These are phyloP conservation scores for Cuculus canorus DNA, from an alignment of 2,797 vertebrate species.

Conservation along the genomic window DNA sequence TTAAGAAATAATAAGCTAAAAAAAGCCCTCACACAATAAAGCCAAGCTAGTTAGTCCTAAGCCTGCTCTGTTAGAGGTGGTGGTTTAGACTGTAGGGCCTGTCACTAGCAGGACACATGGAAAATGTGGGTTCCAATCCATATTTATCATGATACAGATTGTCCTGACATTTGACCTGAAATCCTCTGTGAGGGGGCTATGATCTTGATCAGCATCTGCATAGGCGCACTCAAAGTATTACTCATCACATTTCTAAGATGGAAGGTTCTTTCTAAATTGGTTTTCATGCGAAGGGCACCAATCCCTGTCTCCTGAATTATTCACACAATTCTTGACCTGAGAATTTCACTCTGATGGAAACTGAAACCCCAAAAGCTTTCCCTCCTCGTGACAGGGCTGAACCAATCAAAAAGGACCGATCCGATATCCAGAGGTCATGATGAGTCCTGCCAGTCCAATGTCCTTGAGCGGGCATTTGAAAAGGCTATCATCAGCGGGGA, in stretches of 20 bases:
- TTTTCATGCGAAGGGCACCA: neutral
- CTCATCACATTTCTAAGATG: neutral
- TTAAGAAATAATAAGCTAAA: conserved; percentile 8
- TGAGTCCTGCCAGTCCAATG: conserved; percentile 2
- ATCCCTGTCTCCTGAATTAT: conserved; percentile 35
- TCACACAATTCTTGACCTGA: conserved; percentile 47
- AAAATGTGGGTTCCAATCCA: neutral
- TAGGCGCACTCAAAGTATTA: neutral
- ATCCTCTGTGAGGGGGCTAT: neutral
- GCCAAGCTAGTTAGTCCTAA: neutral
- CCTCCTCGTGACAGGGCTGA: neutral
- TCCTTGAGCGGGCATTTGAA: neutral
- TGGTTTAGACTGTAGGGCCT: neutral
- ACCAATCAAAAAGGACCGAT: neutral
- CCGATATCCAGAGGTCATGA: neutral
- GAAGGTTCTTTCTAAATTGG: conserved; percentile 21
- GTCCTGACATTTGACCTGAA: conserved; percentile 25
- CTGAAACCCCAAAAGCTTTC: conserved; percentile 32
- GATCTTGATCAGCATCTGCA: neutral
- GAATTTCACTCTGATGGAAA: conserved; percentile 18
- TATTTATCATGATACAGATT: neutral
- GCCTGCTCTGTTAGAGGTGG: neutral
- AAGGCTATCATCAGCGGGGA: neutral
- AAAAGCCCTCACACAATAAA: neutral
- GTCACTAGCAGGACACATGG: neutral